These are phyloP conservation scores for Cheilosia vernalis DNA, from an alignment of 2,888 invertebrate genomes.

Conservation along the genomic window DNA sequence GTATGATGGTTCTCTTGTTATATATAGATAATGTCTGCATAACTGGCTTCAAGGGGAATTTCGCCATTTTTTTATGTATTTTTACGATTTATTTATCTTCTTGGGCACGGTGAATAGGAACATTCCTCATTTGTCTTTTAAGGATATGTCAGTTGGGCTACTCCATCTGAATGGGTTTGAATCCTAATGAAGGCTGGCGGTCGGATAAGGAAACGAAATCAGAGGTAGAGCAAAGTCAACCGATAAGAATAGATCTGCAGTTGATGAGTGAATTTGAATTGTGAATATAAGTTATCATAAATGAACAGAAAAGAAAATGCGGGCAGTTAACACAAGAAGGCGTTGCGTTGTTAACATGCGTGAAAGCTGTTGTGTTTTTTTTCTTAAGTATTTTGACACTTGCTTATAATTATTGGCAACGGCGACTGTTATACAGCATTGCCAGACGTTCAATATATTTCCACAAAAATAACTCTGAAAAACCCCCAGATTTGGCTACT, in stretches of 20 bases:
- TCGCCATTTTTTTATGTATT: conserved; percentile 6
- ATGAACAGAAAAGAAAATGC: not conserved
- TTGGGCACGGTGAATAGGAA: not conserved
- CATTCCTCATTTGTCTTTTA: conserved; percentile 7
- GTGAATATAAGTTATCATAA: not conserved
- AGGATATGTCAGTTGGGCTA: not conserved
- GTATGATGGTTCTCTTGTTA: conserved; percentile 4
- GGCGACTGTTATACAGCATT: too few species aligned
- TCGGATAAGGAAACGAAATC: not conserved
- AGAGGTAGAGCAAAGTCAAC: not conserved
- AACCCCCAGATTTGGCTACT: too few species aligned
- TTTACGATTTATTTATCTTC: conserved; percentile 31
- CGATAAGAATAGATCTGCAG: not conserved
- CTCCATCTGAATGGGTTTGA: conserved; percentile 14
- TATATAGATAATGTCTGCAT: not conserved
- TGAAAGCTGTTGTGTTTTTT: too few species aligned
- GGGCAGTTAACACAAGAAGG: too few species aligned
- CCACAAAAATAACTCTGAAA: too few species aligned
- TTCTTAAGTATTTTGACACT: too few species aligned
- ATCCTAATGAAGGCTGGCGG: conserved; percentile 25
- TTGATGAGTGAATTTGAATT: conserved; percentile 5
- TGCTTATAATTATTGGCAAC: too few species aligned
- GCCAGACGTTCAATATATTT: too few species aligned
- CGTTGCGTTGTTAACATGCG: too few species aligned
- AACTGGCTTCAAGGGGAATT: not conserved